Percentiles rank a stretch among this genome's conserved stretches.
phyloP scores from a whole-genome alignment of 64 coral and sea anemone genomes.

The Astreopora myriophthalma region DNA sequence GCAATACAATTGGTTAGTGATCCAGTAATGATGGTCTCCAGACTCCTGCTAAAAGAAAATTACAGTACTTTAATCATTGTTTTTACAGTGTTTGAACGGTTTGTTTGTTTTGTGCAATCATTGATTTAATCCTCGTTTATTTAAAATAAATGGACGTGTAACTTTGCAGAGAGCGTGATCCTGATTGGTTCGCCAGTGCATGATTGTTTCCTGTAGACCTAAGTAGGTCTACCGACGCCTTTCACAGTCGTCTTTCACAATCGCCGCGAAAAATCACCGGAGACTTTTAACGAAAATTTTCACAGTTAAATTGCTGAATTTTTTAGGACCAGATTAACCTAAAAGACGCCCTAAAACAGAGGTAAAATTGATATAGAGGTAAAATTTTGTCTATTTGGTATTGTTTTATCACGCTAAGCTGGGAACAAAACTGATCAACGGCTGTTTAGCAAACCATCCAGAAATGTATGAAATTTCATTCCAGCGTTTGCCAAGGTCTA shows the following conservation, averaged over 20 bases:
- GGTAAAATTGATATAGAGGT: too few relatives aligned
- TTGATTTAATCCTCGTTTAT: constrained; percentile 16
- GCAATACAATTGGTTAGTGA: too few relatives aligned
- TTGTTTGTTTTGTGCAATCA: not conserved
- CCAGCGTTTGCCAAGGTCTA: too few relatives aligned
- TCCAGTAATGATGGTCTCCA: too few relatives aligned
- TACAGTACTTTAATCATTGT: not conserved
- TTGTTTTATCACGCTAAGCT: not conserved
- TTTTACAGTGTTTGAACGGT: not conserved
- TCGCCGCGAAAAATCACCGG: not conserved
- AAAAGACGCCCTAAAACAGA: too few relatives aligned
- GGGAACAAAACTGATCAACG: not conserved
- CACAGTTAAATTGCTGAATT: not conserved
- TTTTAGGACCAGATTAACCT: not conserved
- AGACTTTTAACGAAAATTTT: not conserved
- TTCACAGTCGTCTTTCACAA: not conserved
- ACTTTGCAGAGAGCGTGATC: too few relatives aligned
- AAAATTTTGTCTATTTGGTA: too few relatives aligned
- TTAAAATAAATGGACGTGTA: too few relatives aligned
- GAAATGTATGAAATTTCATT: too few relatives aligned
- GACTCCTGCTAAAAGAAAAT: too few relatives aligned
- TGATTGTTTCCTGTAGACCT: not conserved
- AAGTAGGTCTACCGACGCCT: not conserved
- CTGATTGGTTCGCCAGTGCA: constrained; percentile 7
- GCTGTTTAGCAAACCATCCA: too few relatives aligned